Base-by-base conservation (phyloP, 35 echinoderm and acorn worm genomes). In the Diadema setosum region DNA sequence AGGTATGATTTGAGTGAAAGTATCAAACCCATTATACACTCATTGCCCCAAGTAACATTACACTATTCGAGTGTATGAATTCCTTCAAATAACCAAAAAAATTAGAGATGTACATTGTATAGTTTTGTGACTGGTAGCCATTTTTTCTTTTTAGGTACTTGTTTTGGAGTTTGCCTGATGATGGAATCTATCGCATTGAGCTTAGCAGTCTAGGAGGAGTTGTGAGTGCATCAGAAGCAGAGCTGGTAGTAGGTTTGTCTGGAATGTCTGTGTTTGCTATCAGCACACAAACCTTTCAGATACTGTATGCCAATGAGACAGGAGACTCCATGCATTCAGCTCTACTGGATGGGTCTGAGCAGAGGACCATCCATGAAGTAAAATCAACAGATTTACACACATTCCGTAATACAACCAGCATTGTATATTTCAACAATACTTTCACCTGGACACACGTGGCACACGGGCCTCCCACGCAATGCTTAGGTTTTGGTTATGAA, bases 71-170 rank as follows among this genome's bases (percentile, higher is more conserved):
- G n/a, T n/a, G n/a, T n/a, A n/a, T n/a, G n/a, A n/a, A n/a, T n/a
- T n/a, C n/a, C n/a, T n/a, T n/a, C n/a, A n/a, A n/a, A n/a, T n/a
- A n/a, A n/a, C n/a, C n/a, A n/a, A n/a, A n/a, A n/a, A n/a, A n/a
- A n/a, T n/a, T n/a, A n/a, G n/a, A n/a, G n/a, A n/a, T n/a, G n/a
- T n/a, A n/a, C n/a, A n/a, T n/a, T n/a, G n/a, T n/a, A n/a, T n/a
- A n/a, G n/a, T n/a, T n/a, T n/a, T n/a, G n/a, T n/a, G n/a, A n/a
- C 20, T 45, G 34, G 14, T 26, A n/a, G 20, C 46, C 46, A 48
- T 16, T 84, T 42, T 59, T 0, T 88, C 18, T 87, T 18, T 65
- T 16, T 74, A 97, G 94, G n/a, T 97, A 87, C 78, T 57, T 97
- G 2, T 97, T 88, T 57, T 97, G 95, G 95, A 85, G 87, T 70